Evolutionary conservation across 2,113 vertebrate genomes (phyloP).

Genomic region (Syrmaticus mikado): DNA sequence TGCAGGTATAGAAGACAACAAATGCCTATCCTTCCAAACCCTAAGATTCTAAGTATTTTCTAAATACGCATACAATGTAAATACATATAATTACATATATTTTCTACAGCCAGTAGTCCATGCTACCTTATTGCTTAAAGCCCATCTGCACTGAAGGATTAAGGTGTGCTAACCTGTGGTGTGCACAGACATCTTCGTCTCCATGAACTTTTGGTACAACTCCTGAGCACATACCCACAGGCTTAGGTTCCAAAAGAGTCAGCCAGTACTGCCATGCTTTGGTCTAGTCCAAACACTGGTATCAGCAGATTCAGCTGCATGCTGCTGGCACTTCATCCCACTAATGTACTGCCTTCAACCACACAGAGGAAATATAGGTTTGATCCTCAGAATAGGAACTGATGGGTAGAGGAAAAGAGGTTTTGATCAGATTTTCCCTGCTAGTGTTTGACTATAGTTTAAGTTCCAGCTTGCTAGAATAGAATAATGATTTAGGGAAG

Average conservation of each 20-base stretch:
- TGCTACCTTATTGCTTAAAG: not conserved
- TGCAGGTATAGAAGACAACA: not conserved
- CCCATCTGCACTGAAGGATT: not conserved
- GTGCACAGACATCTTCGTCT: not conserved
- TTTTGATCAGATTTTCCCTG: not conserved
- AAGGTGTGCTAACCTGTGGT: not conserved
- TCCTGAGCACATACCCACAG: not conserved
- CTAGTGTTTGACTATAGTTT: not conserved
- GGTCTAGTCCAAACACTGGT: not conserved
- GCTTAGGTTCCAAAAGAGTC: not conserved
- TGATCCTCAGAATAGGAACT: not conserved
- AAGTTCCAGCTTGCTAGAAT: not conserved
- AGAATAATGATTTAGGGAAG: not conserved
- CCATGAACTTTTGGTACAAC: not conserved
- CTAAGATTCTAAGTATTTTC: not conserved
- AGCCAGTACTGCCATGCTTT: fast-evolving
- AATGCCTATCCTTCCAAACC: not conserved
- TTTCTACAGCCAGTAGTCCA: not conserved
- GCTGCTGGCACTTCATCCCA: fast-evolving
- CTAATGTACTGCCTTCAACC: not conserved
- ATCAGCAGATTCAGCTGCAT: not conserved
- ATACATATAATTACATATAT: too few species aligned
- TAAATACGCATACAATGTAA: not conserved
- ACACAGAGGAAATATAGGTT: not conserved
- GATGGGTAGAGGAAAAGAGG: not conserved